Evolutionary conservation across 2,797 vertebrate genomes (phyloP).

Genomic region (Balearica regulorum): DNA sequence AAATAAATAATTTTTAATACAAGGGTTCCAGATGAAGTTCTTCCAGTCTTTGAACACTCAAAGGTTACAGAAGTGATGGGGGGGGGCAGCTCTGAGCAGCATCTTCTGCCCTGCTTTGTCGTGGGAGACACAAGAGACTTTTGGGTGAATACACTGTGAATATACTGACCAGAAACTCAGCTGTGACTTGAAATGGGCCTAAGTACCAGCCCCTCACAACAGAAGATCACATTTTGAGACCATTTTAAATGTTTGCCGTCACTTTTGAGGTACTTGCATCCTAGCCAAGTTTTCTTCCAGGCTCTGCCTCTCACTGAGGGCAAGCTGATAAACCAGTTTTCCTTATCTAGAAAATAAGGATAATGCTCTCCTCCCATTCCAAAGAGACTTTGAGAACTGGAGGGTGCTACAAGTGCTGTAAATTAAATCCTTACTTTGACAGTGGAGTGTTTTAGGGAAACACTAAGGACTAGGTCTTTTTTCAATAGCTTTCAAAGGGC

Average conservation of each 20-base stretch:
- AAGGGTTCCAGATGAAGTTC: conserved; percentile 14
- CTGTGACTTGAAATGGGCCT: not conserved
- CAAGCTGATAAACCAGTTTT: conserved; percentile 45
- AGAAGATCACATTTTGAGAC: not conserved
- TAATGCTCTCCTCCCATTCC: conserved; percentile 20
- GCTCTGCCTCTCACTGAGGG: not conserved
- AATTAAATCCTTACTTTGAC: not conserved
- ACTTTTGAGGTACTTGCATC: not conserved
- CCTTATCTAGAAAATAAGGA: conserved; percentile 41
- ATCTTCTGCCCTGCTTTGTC: not conserved
- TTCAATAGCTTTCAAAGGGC: not conserved
- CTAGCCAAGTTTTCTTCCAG: conserved; percentile 20
- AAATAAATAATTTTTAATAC: conserved; percentile 81
- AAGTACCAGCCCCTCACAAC: not conserved
- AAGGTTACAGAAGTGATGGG: not conserved
- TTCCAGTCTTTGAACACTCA: not conserved
- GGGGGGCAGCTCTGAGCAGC: not conserved
- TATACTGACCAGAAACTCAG: not conserved
- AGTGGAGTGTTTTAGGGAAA: not conserved
- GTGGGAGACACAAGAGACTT: not conserved
- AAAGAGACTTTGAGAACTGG: not conserved
- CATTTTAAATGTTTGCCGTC: not conserved
- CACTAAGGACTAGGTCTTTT: not conserved
- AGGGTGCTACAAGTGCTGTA: not conserved
- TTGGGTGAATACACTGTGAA: not conserved